phyloP scores from a whole-genome alignment of 2,888 invertebrate genomes.

The Margaritifera margaritifera region DNA sequence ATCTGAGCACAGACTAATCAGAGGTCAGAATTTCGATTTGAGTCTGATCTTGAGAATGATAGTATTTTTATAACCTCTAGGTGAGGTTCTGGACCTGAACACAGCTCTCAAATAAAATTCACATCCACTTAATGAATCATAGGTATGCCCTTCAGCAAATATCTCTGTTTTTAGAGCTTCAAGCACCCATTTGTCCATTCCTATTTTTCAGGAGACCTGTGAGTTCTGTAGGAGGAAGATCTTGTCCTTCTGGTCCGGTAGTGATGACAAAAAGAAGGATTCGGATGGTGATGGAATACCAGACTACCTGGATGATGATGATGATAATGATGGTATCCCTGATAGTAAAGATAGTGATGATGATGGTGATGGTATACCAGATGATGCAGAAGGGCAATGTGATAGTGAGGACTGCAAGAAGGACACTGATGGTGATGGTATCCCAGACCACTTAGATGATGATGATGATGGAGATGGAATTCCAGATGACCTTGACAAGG shows the following conservation, averaged over 20 bases:
- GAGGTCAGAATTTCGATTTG: too few species aligned
- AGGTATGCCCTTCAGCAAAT: too few species aligned
- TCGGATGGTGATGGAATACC: slow-evolving; percentile 54
- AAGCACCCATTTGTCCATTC: too few species aligned
- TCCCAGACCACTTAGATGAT: slow-evolving; percentile 53
- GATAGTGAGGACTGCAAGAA: slow-evolving; percentile 57
- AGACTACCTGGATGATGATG: slow-evolving; percentile 43
- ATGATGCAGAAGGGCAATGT: slow-evolving; percentile 54
- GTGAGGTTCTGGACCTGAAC: too few species aligned
- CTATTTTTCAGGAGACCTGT: slow-evolving; percentile 49
- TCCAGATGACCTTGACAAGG: slow-evolving; percentile 47
- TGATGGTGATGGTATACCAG: slow-evolving; percentile 68
- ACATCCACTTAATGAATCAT: too few species aligned
- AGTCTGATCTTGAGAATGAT: too few species aligned
- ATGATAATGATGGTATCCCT: slow-evolving; percentile 60
- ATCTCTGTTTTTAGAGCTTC: too few species aligned
- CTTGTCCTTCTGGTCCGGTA: slow-evolving; percentile 33
- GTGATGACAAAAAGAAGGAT: slow-evolving; percentile 30
- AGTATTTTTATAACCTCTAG: too few species aligned
- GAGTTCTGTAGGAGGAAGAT: slow-evolving; percentile 55
- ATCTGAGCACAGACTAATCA: too few species aligned
- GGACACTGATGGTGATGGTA: slow-evolving; percentile 61
- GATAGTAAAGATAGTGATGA: slow-evolving; percentile 47
- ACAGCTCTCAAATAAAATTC: too few species aligned
- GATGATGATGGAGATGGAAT: slow-evolving; percentile 67